Percentiles rank a stretch among this genome's conserved stretches.
These are phyloP conservation scores for Girardinichthys multiradiatus DNA, from an alignment of 2,113 vertebrate species.

Conservation along the genomic window DNA sequence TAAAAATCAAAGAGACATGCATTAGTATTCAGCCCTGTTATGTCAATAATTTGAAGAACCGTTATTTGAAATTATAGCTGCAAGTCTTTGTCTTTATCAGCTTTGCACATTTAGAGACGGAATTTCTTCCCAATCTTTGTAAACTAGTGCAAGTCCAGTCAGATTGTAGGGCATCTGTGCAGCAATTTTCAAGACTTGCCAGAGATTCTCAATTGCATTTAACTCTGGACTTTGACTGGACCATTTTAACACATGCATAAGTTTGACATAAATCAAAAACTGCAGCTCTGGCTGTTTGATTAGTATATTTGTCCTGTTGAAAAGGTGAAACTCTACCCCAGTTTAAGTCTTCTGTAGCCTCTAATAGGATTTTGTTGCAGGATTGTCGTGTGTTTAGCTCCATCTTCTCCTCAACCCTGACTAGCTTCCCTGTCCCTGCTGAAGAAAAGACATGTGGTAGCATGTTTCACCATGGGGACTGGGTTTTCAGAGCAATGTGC, in stretches of 20 bases:
- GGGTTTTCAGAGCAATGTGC: neutral
- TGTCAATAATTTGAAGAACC: neutral
- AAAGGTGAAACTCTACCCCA: no score
- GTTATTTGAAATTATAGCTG: neutral
- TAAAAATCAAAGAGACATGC: neutral
- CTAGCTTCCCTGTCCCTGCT: neutral
- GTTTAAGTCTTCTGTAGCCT: neutral
- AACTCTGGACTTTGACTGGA: slow-evolving; percentile 21
- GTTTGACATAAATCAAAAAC: neutral
- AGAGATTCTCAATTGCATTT: neutral
- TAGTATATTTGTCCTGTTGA: neutral
- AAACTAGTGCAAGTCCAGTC: no score
- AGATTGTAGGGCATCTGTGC: no score
- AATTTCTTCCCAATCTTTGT: neutral
- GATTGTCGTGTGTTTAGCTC: neutral
- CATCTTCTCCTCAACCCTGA: neutral
- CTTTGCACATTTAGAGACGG: neutral
- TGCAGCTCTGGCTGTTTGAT: neutral
- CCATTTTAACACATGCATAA: slow-evolving; percentile 16
- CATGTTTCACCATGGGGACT: neutral
- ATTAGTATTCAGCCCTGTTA: neutral
- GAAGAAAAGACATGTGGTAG: neutral
- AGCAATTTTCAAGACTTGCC: neutral
- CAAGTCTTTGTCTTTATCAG: neutral
- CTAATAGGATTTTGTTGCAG: neutral